Evolutionary conservation across 2,888 invertebrate genomes (phyloP).

Genomic region (Entomobrya proxima): DNA sequence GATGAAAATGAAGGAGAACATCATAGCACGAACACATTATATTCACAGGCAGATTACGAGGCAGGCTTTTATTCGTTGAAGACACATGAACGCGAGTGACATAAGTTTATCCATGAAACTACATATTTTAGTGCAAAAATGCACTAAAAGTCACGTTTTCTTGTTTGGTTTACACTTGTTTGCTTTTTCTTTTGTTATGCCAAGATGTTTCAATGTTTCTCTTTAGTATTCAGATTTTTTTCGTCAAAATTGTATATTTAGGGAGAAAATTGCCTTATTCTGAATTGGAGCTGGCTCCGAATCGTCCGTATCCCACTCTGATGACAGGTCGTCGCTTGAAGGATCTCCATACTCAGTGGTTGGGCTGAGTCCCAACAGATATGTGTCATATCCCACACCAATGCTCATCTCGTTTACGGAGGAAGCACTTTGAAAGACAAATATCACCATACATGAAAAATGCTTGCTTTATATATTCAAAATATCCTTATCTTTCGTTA

Average conservation of each 20-base stretch:
- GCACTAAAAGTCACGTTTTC: neutral
- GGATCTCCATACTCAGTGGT: conserved; percentile 85
- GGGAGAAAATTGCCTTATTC: conserved; percentile 68
- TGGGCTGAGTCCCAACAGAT: conserved; percentile 70
- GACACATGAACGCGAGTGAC: conserved; percentile 25
- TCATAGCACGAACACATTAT: too few species aligned
- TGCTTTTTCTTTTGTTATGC: too few species aligned
- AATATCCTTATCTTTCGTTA: neutral
- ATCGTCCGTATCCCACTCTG: conserved; percentile 91
- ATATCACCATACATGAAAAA: conserved; percentile 38
- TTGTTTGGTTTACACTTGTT: neutral
- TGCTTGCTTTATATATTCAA: neutral
- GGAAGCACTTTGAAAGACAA: conserved; percentile 65
- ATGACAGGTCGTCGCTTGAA: conserved; percentile 93
- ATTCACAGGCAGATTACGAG: conserved; percentile 58
- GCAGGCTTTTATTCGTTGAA: conserved; percentile 27
- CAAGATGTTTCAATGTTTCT: neutral
- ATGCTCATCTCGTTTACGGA: conserved; percentile 72
- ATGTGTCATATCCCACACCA: conserved; percentile 72
- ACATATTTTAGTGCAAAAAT: neutral
- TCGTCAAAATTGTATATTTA: neutral
- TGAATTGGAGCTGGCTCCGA: conserved; percentile 67
- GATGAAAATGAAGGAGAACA: too few species aligned
- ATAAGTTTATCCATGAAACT: conserved; percentile 44
- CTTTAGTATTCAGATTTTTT: neutral